Evolutionary conservation across 2,797 vertebrate genomes (phyloP).

Genomic region (Hapalemur alaotrensis): DNA sequence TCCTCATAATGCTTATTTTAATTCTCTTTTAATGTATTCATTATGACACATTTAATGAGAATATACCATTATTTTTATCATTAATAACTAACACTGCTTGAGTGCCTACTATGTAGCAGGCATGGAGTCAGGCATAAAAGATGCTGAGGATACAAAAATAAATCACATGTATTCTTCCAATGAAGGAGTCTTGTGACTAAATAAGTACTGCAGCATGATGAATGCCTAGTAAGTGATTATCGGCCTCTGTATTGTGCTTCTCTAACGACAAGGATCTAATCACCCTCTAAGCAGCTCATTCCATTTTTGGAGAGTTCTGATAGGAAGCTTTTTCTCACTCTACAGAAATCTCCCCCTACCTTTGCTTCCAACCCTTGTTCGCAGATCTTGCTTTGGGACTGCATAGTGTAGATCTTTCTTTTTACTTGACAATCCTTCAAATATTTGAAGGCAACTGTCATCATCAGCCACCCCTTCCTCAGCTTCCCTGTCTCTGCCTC

Average conservation of each 20-base stretch:
- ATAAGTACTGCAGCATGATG: background rate
- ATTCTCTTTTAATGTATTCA: background rate
- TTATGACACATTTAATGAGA: conserved; percentile 34
- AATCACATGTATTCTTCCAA: background rate
- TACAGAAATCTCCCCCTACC: background rate
- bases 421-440: background rate
- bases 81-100: background rate
- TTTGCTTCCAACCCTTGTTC: background rate
- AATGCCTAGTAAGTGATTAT: background rate
- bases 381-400: background rate
- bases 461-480: background rate
- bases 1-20: background rate
- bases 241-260: background rate
- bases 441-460: background rate
- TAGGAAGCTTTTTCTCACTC: background rate
- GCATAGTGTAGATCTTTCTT: background rate
- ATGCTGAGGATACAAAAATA: conserved; percentile 22
- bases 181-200: background rate
- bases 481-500: background rate
- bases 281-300: background rate
- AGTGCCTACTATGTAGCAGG: background rate
- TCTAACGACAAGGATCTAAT: background rate
- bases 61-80: background rate
- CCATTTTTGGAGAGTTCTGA: background rate
- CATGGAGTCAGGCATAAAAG: background rate